Base-by-base conservation (phyloP, 2,888 invertebrate genomes). In the Orchestes rusci region DNA sequence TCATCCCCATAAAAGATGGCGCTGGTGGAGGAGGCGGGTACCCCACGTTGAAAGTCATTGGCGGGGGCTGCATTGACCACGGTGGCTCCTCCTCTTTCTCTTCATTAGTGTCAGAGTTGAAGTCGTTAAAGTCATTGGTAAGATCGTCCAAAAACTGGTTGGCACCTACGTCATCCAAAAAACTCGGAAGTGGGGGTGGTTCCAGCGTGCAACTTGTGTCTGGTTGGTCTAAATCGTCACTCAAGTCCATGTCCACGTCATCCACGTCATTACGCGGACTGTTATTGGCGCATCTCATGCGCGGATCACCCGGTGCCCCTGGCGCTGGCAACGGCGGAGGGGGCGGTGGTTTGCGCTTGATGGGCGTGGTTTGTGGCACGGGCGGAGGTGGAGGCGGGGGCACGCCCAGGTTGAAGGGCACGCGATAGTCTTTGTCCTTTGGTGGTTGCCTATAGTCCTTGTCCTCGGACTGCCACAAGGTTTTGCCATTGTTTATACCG, bases 161-260 rank as follows among this genome's bases (percentile, higher is more conserved):
- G 12, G 65, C 67, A 44, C 66, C 66, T 4, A 60, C 58, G 48
- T 67, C 67, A 32, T 66, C 66, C 2, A 61, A 58, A 7, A 69
- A 56, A 45, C 68, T 65, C 2, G 69, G 70, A 27, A 67, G 61
- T n/a, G 66, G 66, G 2, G 70, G 67, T 8, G 70, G 67, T 52
- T 58, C 53, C 2, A 59, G 44, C n/a, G n/a, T n/a, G n/a, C n/a
- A n/a, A n/a, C n/a, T n/a, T n/a, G n/a, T n/a, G n/a, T n/a, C n/a
- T n/a, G n/a, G n/a, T n/a, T 23, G 23, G 7, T 46, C 44, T 5
- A 50, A 15, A 27, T 89, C 89, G 57, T 89, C 89, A 8, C 87
- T 88, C 62, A 90, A 73, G 53, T 89, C 89, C 88, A 89, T 89
- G 54, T 90, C 89, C 46, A 88, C 82, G 61, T 81, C 84, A 60